Evolutionary conservation across 2,888 invertebrate genomes (phyloP).

Genomic region (Lordiphosa andalusiaca): DNA sequence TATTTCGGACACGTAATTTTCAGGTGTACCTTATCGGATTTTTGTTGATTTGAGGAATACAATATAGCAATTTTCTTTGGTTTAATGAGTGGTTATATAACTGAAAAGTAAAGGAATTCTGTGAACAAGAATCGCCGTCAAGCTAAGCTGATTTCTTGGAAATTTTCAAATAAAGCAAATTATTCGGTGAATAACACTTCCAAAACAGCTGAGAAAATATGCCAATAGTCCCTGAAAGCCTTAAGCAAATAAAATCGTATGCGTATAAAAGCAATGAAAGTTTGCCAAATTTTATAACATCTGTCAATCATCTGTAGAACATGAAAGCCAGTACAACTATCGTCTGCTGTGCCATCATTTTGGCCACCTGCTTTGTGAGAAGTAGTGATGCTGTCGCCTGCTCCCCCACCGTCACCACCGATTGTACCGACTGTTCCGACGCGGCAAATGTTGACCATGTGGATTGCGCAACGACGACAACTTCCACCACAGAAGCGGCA

Average conservation of each 20-base stretch:
- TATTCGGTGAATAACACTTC: background rate
- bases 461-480: conserved; percentile 16
- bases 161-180: background rate
- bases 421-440: conserved; percentile 25
- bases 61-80: no score
- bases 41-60: no score
- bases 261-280: conserved; percentile 32
- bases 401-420: background rate
- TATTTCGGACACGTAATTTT: no score
- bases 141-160: no score
- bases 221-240: conserved; percentile 3
- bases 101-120: no score
- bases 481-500: background rate
- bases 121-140: no score
- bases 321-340: conserved; percentile 31
- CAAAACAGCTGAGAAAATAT: conserved; percentile 33
- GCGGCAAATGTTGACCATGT: background rate
- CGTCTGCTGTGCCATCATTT: conserved; percentile 20
- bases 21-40: no score
- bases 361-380: conserved; percentile 26
- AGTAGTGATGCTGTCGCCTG: conserved; percentile 39
- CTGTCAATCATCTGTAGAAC: background rate
- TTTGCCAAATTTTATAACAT: conserved; percentile 5
- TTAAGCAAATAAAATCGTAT: background rate
- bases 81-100: no score